Conservation (phyloP, 2,797 vertebrate genomes). For the Spinibarbus caldwelli region DNA sequence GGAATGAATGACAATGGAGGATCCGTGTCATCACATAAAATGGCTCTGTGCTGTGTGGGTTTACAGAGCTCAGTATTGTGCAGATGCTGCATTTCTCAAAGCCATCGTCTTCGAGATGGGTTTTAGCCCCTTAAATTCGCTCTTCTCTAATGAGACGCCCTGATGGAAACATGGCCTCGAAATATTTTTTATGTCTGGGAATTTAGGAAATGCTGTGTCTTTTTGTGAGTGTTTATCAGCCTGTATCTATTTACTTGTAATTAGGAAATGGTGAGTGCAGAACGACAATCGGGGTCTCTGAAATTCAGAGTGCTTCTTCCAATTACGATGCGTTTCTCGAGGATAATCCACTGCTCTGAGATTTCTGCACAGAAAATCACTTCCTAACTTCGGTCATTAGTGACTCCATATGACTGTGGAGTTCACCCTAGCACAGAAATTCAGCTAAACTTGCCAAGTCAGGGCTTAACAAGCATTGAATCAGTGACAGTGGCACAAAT, state of each 20-base stretch:
- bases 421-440: conserved; percentile 42
- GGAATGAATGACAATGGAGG: conserved; percentile 59
- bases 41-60: conserved; percentile 21
- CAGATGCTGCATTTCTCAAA: conserved; percentile 38
- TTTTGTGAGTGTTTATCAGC: conserved; percentile 17
- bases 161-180: conserved; percentile 28
- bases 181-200: conserved; percentile 10
- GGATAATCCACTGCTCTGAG: conserved; percentile 20
- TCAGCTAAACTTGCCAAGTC: conserved; percentile 33
- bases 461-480: conserved; percentile 48
- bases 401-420: conserved; percentile 45
- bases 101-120: background rate
- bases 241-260: conserved; percentile 12
- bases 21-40: conserved; percentile 48
- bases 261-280: conserved; percentile 1
- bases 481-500: conserved; percentile 45
- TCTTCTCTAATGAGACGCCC: conserved; percentile 32
- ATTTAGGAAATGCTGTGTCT: conserved; percentile 1
- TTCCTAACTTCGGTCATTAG: conserved; percentile 57
- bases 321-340: conserved; percentile 31
- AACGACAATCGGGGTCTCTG: conserved; percentile 22
- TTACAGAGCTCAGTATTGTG: conserved; percentile 40
- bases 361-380: conserved; percentile 41
- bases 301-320: too few relatives aligned
- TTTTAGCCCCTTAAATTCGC: conserved; percentile 5